Conservation (phyloP, 2,888 invertebrate genomes). For the Campoplex nolae region DNA sequence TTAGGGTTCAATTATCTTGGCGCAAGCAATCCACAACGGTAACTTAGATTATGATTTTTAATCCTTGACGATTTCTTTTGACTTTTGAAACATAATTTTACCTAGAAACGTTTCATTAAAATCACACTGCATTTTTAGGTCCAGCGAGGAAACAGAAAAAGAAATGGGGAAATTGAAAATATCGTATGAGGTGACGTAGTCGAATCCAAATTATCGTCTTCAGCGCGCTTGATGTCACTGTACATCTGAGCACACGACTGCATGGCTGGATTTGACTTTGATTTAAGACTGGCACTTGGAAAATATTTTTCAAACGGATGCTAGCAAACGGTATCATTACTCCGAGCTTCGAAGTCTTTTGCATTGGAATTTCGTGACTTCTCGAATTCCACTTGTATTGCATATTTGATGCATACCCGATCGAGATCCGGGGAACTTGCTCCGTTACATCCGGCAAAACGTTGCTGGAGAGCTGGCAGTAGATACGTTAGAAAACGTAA, state of each 20-base stretch:
- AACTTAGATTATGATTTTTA: too few species aligned
- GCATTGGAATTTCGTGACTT: slow-evolving; percentile 40
- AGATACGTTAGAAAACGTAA: slow-evolving; percentile 25
- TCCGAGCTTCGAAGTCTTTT: slow-evolving; percentile 18
- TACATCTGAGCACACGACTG: not conserved
- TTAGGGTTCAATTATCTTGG: too few species aligned
- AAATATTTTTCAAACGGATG: slow-evolving; percentile 22
- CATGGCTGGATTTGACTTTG: not conserved
- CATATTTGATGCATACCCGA: slow-evolving; percentile 72
- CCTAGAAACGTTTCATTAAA: too few species aligned
- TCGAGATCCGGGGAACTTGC: slow-evolving; percentile 58
- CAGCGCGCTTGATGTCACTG: too few species aligned
- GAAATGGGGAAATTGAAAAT: too few species aligned
- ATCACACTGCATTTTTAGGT: too few species aligned
- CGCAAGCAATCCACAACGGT: too few species aligned
- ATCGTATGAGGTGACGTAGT: too few species aligned
- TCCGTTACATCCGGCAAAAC: slow-evolving; percentile 36
- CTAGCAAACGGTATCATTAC: not conserved
- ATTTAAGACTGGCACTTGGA: not conserved
- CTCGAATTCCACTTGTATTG: slow-evolving; percentile 66
- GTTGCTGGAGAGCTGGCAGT: slow-evolving; percentile 7
- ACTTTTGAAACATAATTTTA: too few species aligned
- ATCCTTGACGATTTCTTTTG: too few species aligned
- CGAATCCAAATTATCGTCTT: too few species aligned
- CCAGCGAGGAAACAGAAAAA: too few species aligned